Conservation (phyloP, 2,888 invertebrate genomes). For the Hoplodrina blanda region DNA sequence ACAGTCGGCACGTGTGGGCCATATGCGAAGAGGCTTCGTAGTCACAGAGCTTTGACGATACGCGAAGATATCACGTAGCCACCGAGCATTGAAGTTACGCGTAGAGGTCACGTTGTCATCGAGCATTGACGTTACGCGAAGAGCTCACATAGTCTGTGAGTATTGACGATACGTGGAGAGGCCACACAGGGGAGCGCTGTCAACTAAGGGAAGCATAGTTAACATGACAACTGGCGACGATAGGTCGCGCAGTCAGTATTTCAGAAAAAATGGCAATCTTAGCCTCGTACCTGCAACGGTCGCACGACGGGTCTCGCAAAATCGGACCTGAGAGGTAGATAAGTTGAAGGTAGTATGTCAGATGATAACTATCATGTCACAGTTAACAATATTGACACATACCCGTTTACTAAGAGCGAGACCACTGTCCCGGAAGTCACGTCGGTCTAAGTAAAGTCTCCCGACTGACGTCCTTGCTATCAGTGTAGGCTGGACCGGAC, state of each 20-base stretch:
- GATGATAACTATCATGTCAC: constrained; percentile 1
- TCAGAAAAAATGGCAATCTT: not conserved
- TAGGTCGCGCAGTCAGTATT: constrained; percentile 23
- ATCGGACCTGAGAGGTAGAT: constrained; percentile 6
- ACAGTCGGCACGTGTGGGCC: constrained; percentile 26
- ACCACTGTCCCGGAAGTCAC: not conserved
- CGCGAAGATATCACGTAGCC: constrained; percentile 1
- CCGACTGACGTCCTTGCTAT: constrained; percentile 31
- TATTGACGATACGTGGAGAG: constrained; percentile 28
- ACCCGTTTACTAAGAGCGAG: constrained; percentile 10
- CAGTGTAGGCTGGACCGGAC: constrained; percentile 7
- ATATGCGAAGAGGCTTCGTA: constrained; percentile 15
- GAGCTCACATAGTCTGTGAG: not conserved
- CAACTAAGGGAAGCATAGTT: constrained; percentile 51
- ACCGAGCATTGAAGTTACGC: constrained; percentile 25
- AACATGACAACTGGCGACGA: constrained; percentile 43
- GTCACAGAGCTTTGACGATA: constrained; percentile 31
- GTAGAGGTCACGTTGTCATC: constrained; percentile 24
- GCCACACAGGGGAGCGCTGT: constrained; percentile 40
- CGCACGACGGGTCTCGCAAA: constrained; percentile 2
- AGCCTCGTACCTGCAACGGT: constrained; percentile 25
- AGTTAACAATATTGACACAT: constrained; percentile 25
- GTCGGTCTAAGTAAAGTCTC: not conserved
- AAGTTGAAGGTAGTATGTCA: constrained; percentile 3
- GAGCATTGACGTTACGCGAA: constrained; percentile 14